Evolutionary conservation across 2,797 vertebrate species (phyloP), one percentile per base, ranked within the genome.

Genomic region (Champsocephalus esox): DNA sequence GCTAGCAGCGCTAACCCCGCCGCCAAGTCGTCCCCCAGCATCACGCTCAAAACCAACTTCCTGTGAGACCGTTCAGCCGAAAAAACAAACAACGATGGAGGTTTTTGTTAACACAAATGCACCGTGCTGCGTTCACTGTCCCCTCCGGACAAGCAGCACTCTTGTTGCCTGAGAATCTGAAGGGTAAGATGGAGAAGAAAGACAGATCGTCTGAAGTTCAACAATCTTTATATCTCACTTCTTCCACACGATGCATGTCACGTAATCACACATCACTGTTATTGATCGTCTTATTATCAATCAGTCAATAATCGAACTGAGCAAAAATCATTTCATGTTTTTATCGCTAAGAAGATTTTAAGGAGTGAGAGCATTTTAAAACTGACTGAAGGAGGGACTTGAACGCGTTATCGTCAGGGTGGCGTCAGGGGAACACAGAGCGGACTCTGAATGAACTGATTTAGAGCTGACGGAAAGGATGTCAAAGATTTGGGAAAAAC

Each of bases 41-140:
- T 99, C 92, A 96, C 96, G 13, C 94, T 99, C 4, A 99, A 98
- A 88, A 98, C 96, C 74, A 92, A 92, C 89, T 94, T 95, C 86
- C 87, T 92, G 69, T 92, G 81, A 88, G 71, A 43, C 6, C 4
- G 11, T 12, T 1, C 3, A 16, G 28, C 48, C 3, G 28, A 28
- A 28, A 28, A 28, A 28, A 28, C 1, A 4, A 4, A 4, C 4
- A 5, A 28, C 1, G 3, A 10, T 2, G 3, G n/a, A 51, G 14
- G 56, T 58, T 19, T 28, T 3, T 1, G 8, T 54, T 13, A 14
- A 17, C 34, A 61, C 51, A 9, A 7, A 24, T 3, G 3, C 51
- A 63, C 14, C 14, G 17, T 3, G 77, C 19, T 62, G 64, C 60
- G 3, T 46, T 73, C 63, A 41, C 71, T 50, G 63, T 59, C 59